These are phyloP conservation scores for Ceratosolen fusciceps DNA, from an alignment of 1,140 invertebrate genomes.

Conservation along the genomic window DNA sequence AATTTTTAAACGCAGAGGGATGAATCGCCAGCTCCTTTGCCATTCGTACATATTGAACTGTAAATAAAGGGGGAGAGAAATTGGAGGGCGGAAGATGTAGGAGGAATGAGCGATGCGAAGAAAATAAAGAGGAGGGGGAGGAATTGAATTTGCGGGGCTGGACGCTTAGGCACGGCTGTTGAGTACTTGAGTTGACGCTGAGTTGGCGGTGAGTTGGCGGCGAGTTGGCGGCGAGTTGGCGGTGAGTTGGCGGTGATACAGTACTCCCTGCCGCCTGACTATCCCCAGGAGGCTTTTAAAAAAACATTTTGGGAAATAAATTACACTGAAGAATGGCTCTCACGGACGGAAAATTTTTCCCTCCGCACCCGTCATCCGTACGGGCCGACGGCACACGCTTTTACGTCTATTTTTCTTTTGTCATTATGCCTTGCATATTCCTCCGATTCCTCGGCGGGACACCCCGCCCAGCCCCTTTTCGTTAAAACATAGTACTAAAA, in stretches of 20 bases:
- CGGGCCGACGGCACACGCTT: no score
- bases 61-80: no score
- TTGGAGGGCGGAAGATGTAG: no score
- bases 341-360: constrained; percentile 41
- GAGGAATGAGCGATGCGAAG: no score
- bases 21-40: no score
- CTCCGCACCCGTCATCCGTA: background rate
- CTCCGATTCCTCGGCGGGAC: constrained; percentile 4
- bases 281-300: constrained; percentile 43
- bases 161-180: background rate
- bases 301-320: constrained; percentile 48
- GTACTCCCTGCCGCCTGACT: background rate
- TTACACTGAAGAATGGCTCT: constrained; percentile 44
- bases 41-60: no score
- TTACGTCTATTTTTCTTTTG: no score
- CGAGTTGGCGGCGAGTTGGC: no score
- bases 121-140: no score
- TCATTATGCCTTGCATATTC: constrained; percentile 24
- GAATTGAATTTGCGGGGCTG: constrained; percentile 14
- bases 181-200: background rate
- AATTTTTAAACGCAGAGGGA: no score
- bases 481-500: constrained; percentile 48
- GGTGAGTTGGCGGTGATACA: background rate
- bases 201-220: no score
- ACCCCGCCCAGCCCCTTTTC: background rate